Evolutionary conservation across 2,113 vertebrate species (phyloP).

Genomic region (Mesocricetus auratus): DNA sequence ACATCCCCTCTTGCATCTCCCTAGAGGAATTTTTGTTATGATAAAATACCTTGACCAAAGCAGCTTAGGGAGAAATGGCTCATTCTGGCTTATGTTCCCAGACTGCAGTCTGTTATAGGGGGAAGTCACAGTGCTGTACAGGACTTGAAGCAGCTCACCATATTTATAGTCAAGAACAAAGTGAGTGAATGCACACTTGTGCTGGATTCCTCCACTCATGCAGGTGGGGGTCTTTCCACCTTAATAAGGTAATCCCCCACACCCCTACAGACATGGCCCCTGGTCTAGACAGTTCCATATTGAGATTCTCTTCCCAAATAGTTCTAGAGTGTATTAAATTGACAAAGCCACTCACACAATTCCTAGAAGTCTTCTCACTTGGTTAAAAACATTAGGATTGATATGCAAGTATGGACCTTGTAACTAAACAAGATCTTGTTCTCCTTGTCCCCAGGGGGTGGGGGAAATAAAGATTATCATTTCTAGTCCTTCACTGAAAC

Average conservation of each 20-base stretch:
- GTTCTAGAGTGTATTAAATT: neutral
- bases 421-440: neutral
- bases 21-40: neutral
- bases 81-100: neutral
- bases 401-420: neutral
- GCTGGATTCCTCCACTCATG: neutral
- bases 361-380: slow-evolving; percentile 9
- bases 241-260: neutral
- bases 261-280: neutral
- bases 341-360: neutral
- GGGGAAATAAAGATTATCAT: slow-evolving; percentile 60
- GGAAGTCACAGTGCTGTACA: neutral
- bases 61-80: too few species aligned
- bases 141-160: neutral
- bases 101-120: too few species aligned
- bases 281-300: neutral
- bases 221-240: neutral
- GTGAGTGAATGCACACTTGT: too few species aligned
- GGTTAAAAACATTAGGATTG: neutral
- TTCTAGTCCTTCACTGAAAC: neutral
- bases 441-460: neutral
- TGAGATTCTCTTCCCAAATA: neutral
- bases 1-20: neutral
- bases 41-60: neutral
- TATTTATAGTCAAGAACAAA: neutral